Percentiles rank a stretch among this genome's conserved stretches.
These are phyloP conservation scores for Enteromius paludinosus DNA, from an alignment of 2,797 vertebrate genomes.

Conservation along the genomic window DNA sequence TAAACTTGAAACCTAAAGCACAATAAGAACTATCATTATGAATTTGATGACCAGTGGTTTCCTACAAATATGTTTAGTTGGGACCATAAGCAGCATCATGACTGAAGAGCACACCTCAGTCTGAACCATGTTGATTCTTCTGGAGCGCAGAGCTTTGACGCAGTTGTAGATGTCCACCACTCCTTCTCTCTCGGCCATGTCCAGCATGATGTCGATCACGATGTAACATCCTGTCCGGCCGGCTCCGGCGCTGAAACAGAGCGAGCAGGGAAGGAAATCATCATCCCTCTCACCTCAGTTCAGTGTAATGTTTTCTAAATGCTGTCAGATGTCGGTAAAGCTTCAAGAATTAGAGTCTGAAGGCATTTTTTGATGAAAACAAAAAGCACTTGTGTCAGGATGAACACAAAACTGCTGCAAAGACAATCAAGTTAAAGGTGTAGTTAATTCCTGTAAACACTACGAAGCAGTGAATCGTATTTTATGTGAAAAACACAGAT, in stretches of 20 bases:
- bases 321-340: background rate
- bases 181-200: constrained; percentile 98
- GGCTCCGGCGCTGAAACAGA: constrained; percentile 88
- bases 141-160: constrained; percentile 95
- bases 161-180: constrained; percentile 99
- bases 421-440: too few relatives aligned
- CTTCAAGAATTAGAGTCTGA: background rate
- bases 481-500: too few relatives aligned
- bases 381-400: background rate
- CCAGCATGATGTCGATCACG: constrained; percentile 99
- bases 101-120: constrained; percentile 74
- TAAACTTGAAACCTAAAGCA: background rate
- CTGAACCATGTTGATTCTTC: constrained; percentile 97
- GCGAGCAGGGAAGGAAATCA: background rate
- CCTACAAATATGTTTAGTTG: background rate
- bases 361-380: background rate
- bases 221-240: constrained; percentile 98
- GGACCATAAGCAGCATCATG: background rate
- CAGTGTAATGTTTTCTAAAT: background rate
- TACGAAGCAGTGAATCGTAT: background rate
- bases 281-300: background rate
- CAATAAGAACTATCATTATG: background rate
- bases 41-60: background rate
- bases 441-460: background rate
- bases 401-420: background rate